phyloP scores from a whole-genome alignment of 35 echinoderm and acorn worm species.

The Ptychodera flava region DNA sequence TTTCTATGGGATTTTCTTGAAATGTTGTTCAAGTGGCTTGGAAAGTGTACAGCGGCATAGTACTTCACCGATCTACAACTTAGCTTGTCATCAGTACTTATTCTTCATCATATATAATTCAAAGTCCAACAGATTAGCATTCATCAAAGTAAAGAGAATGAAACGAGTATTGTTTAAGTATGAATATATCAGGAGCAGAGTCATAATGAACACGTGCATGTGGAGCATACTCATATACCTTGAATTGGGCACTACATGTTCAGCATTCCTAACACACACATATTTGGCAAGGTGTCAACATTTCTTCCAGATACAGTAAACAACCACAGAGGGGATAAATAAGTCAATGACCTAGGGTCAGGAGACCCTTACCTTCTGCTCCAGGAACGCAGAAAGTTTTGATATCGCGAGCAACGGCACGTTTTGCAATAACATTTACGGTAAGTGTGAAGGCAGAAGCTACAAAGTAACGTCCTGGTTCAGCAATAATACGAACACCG shows the following conservation, averaged over 20 bases:
- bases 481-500: conserved; percentile 73
- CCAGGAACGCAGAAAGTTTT: conserved; percentile 74
- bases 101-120: no score
- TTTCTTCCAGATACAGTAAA: neutral
- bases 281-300: neutral
- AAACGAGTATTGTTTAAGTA: no score
- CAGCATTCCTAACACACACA: neutral
- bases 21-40: no score
- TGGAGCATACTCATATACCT: no score
- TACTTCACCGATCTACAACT: no score
- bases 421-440: conserved; percentile 81
- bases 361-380: conserved; percentile 48
- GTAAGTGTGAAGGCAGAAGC: conserved; percentile 83
- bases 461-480: conserved; percentile 94
- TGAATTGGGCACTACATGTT: neutral
- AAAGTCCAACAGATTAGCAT: no score
- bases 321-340: neutral
- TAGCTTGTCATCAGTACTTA: no score
- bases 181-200: no score
- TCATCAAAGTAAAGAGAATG: no score
- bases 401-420: conserved; percentile 65
- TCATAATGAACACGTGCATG: no score
- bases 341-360: neutral
- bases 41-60: no score
- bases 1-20: no score